phyloP scores from a whole-genome alignment of 2,797 vertebrate genomes.

The Antennarius maculatus region DNA sequence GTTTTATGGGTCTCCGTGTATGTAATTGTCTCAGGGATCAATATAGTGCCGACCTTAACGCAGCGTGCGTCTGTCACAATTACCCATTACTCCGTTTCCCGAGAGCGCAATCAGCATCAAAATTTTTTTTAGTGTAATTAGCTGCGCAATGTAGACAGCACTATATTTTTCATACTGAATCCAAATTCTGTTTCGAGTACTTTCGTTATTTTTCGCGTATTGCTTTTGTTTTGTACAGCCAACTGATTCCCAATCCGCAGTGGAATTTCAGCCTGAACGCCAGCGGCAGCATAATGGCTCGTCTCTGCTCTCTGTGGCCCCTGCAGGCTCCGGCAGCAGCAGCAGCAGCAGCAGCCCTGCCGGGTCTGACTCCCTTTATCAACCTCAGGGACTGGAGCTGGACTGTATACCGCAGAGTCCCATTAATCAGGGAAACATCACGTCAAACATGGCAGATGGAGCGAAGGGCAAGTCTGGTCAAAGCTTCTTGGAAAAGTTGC shows the following conservation, averaged over 20 bases:
- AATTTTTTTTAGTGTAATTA: conserved; percentile 11
- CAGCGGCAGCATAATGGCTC: conserved; percentile 64
- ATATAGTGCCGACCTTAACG: conserved; percentile 65
- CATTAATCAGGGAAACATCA: conserved; percentile 64
- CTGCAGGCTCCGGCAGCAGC: conserved; percentile 50
- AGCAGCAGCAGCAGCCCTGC: conserved; percentile 49
- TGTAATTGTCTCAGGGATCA: conserved; percentile 69
- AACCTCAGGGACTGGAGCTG: conserved; percentile 55
- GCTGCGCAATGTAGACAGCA: conserved; percentile 19
- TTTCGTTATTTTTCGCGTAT: conserved; percentile 36
- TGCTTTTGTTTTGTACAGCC: conserved; percentile 70
- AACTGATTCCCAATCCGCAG: conserved; percentile 72
- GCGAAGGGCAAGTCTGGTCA: conserved; percentile 44
- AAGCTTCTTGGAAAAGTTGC: conserved; percentile 21
- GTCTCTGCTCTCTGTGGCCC: conserved; percentile 60
- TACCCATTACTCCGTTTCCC: conserved; percentile 43
- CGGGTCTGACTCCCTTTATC: conserved; percentile 76
- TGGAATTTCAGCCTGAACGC: conserved; percentile 76
- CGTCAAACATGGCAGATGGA: conserved; percentile 50
- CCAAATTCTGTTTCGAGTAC: conserved; percentile 15
- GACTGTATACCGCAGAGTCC: conserved; percentile 45
- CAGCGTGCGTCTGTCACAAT: conserved; percentile 58
- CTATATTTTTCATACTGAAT: conserved; percentile 13
- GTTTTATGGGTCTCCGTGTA: conserved; percentile 54
- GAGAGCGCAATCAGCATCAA: conserved; percentile 25